Conservation (phyloP, 2,888 invertebrate species). For the Lasius platythorax region DNA sequence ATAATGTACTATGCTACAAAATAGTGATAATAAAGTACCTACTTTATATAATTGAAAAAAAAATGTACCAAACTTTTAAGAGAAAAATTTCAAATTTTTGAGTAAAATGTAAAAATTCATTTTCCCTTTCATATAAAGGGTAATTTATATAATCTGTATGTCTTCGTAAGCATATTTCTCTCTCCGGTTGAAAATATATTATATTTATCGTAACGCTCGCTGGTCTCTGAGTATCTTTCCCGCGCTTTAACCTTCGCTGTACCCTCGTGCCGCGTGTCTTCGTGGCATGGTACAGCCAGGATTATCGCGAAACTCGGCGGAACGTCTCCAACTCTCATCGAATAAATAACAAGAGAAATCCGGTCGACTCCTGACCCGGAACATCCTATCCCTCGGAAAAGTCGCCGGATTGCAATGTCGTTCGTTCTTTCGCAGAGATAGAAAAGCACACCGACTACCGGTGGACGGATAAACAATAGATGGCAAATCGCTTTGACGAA, state of each 20-base stretch:
- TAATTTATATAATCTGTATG: constrained; percentile 23
- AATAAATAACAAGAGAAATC: constrained; percentile 66
- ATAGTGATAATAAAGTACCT: not conserved
- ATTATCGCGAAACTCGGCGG: constrained; percentile 62
- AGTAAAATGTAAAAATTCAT: not conserved
- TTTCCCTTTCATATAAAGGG: not conserved
- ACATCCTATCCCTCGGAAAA: constrained; percentile 37
- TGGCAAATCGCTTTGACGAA: constrained; percentile 29
- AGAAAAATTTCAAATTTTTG: not conserved
- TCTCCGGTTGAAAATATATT: constrained; percentile 45
- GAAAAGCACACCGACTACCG: constrained; percentile 13
- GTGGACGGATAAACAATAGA: constrained; percentile 23
- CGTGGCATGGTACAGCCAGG: constrained; percentile 44
- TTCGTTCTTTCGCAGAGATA: not conserved
- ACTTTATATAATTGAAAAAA: not conserved
- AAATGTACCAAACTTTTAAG: not conserved
- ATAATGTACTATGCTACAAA: too few relatives aligned
- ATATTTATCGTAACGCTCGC: constrained; percentile 38
- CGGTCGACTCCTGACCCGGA: constrained; percentile 54
- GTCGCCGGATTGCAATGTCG: constrained; percentile 6
- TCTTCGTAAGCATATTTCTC: constrained; percentile 46
- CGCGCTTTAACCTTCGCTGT: constrained; percentile 44
- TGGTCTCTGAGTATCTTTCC: constrained; percentile 15
- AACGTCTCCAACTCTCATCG: constrained; percentile 62
- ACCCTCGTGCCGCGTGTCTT: constrained; percentile 16